These are phyloP conservation scores for Cossypha polioptera DNA, from an alignment of 2,797 vertebrate genomes.

Conservation along the genomic window DNA sequence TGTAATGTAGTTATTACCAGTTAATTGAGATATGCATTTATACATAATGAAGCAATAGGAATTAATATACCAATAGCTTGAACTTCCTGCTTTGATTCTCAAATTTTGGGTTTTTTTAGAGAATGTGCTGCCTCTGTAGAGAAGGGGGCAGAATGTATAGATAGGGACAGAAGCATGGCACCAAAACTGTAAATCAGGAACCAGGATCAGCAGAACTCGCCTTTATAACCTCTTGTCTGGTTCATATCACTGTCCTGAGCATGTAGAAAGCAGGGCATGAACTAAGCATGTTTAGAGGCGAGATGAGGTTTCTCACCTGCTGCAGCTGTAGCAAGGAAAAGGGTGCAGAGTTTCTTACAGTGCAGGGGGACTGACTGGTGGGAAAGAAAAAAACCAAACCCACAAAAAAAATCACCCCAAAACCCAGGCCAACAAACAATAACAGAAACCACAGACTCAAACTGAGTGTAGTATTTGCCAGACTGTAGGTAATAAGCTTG, in stretches of 20 bases:
- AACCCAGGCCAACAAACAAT: not conserved
- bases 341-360: conserved; percentile 77
- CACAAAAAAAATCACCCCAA: not conserved
- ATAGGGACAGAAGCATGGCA: conserved; percentile 73
- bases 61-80: conserved; percentile 76
- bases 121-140: conserved; percentile 69
- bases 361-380: not conserved
- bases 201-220: conserved; percentile 57
- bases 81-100: conserved; percentile 74
- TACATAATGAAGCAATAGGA: conserved; percentile 81
- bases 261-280: conserved; percentile 67
- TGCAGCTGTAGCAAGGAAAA: conserved; percentile 73
- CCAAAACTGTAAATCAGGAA: conserved; percentile 72
- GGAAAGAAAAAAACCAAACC: not conserved
- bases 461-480: conserved; percentile 16
- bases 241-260: conserved; percentile 60
- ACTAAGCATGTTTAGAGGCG: conserved; percentile 69
- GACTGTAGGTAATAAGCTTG: not conserved
- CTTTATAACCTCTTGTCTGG: conserved; percentile 59
- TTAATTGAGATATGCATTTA: conserved; percentile 77
- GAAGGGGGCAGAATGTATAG: conserved; percentile 70
- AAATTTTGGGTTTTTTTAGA: conserved; percentile 54
- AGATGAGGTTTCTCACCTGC: conserved; percentile 70
- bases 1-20: conserved; percentile 73
- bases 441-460: not conserved